Evolutionary conservation across 2,888 invertebrate species (phyloP).

Genomic region (Sesia bembeciformis): DNA sequence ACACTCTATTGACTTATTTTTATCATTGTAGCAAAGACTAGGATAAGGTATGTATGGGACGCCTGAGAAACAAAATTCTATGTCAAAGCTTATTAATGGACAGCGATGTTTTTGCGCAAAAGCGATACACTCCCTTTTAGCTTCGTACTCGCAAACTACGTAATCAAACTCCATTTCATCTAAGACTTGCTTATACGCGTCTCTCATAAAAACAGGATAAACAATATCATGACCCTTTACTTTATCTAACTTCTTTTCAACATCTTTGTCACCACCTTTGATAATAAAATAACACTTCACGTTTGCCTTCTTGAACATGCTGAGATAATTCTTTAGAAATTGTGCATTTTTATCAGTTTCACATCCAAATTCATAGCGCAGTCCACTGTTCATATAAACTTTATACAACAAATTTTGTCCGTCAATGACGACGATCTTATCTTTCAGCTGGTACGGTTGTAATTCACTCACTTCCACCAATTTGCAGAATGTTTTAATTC

Average conservation of each 20-base stretch:
- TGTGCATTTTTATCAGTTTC: constrained; percentile 25
- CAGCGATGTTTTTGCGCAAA: constrained; percentile 26
- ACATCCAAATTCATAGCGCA: constrained; percentile 21
- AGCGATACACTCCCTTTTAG: constrained; percentile 25
- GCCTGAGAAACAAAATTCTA: constrained; percentile 25
- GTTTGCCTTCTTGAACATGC: constrained; percentile 24
- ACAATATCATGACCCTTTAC: not conserved
- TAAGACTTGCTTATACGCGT: constrained; percentile 22
- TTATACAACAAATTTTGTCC: constrained; percentile 24
- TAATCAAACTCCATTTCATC: constrained; percentile 25
- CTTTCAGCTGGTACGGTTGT: constrained; percentile 8
- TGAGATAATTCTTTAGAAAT: constrained; percentile 15
- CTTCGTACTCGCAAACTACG: constrained; percentile 19
- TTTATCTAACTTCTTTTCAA: constrained; percentile 9
- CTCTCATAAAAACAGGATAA: constrained; percentile 19
- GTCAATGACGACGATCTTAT: constrained; percentile 29
- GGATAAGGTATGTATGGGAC: constrained; percentile 21
- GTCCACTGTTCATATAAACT: constrained; percentile 13
- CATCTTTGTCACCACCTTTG: constrained; percentile 24
- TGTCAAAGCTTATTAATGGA: constrained; percentile 26
- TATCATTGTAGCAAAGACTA: constrained; percentile 9
- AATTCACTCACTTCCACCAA: not conserved
- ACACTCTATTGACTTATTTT: constrained; percentile 10
- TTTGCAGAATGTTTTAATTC: not conserved
- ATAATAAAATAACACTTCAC: constrained; percentile 29